A percentile compares a stretch with the other conserved stretches of the same genome.
These are phyloP conservation scores for Saturnia pavonia DNA, from an alignment of 2,888 invertebrate species.

Conservation along the genomic window DNA sequence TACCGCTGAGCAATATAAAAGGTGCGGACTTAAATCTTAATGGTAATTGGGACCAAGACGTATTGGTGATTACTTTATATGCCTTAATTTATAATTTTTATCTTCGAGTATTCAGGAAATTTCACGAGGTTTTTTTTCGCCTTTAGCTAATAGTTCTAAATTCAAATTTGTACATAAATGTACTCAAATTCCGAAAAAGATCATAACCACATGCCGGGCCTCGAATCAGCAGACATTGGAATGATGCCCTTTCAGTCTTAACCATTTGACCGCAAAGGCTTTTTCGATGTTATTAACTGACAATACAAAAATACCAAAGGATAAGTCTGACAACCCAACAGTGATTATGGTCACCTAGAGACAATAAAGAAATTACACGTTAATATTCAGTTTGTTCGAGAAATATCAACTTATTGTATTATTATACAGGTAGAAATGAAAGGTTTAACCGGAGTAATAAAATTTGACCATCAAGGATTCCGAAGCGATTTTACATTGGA, in stretches of 20 bases:
- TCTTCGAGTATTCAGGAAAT: too few species aligned
- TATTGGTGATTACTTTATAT: background rate
- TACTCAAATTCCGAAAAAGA: background rate
- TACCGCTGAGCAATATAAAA: background rate
- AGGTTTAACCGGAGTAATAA: slow-evolving; percentile 95
- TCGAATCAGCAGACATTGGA: background rate
- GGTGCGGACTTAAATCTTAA: background rate
- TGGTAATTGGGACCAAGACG: background rate
- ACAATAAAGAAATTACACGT: background rate
- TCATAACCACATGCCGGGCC: too few species aligned
- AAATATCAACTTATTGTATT: slow-evolving; percentile 26
- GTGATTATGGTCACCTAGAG: background rate
- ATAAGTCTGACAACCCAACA: background rate
- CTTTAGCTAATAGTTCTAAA: background rate
- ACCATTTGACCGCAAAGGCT: background rate
- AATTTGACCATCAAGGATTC: slow-evolving; percentile 97
- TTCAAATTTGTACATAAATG: background rate
- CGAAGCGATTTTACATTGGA: slow-evolving; percentile 95
- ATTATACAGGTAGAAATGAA: slow-evolving; percentile 91
- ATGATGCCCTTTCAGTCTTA: too few species aligned
- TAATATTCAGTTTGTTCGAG: background rate
- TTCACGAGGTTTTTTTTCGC: too few species aligned
- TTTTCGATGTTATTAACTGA: background rate
- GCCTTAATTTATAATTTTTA: too few species aligned
- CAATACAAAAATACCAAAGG: background rate